Conservation (phyloP, 2,888 invertebrate species). For the Tinea trinotella region DNA sequence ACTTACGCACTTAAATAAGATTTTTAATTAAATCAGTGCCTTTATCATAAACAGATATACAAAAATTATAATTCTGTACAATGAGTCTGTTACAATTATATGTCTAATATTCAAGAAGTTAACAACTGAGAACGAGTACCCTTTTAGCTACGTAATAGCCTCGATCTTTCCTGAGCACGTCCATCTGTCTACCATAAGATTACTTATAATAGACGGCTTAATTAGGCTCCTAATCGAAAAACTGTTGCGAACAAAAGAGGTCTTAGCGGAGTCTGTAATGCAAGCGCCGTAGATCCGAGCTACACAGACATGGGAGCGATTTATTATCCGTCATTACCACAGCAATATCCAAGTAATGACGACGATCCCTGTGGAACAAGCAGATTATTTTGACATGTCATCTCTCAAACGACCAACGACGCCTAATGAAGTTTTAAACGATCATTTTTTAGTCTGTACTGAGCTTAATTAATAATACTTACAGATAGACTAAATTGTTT, state of each 20-base stretch:
- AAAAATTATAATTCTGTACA: neutral
- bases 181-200: slow-evolving; percentile 18
- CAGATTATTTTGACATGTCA: slow-evolving; percentile 32
- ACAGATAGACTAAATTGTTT: neutral
- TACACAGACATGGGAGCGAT: slow-evolving; percentile 31
- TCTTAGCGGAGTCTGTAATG: neutral
- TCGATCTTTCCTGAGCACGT: neutral
- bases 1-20: neutral
- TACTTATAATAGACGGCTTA: slow-evolving; percentile 32
- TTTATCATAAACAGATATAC: neutral
- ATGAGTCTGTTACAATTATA: neutral
- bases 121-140: neutral
- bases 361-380: slow-evolving; percentile 33
- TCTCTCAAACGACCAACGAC: slow-evolving; percentile 5
- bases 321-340: slow-evolving; percentile 48
- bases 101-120: neutral
- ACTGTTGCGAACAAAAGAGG: slow-evolving; percentile 31
- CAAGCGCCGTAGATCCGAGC: slow-evolving; percentile 13
- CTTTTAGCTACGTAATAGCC: slow-evolving; percentile 15
- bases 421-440: neutral
- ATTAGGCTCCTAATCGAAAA: slow-evolving; percentile 46
- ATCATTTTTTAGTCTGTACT: neutral
- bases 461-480: neutral
- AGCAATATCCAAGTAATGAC: slow-evolving; percentile 52
- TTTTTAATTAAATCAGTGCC: neutral